Evolutionary conservation across 2,888 invertebrate genomes (phyloP), one percentile per base, ranked within the genome.

Genomic region (Mesochorus sp.): DNA sequence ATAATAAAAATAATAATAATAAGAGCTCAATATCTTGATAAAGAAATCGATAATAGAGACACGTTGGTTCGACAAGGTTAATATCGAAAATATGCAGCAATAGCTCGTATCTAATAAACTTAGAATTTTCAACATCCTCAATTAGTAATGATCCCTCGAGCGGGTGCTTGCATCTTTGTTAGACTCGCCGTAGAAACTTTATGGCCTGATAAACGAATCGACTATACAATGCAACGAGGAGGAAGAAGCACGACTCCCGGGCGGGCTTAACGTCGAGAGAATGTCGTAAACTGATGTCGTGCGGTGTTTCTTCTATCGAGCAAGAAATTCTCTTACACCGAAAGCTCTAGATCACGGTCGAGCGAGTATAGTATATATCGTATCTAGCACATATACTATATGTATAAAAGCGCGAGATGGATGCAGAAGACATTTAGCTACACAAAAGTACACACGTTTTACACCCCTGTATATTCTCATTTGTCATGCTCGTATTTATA

Each of bases 401-500:
- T n/a, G 39, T 12, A n/a, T 12, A 14, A 10, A 3, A 42, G 6
- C 12, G 14, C n/a, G 12, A 26, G 47, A 1, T 39, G 62, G 37
- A 24, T 3, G 68, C 26, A 17, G 57, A 42, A 66, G 44, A 64
- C 21, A 59, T 53, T 55, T 47, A 17, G 62, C 31, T 39, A 70
- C 61, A 44, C 21, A 34, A n/a, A 55, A 31, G 51, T 28, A 61
- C 47, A 68, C 72, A 44, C 64, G 64, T 64, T 78, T 80, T 78
- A 68, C 75, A 70, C 53, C 57, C 67, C 19, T 80, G 53, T 70
- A 77, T 47, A 62, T n/a, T n/a, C 66, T 76, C 61, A 80, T 80
- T 73, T 73, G 76, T 80, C 78, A 76, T 47, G 47, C 59, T 61
- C 19, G 64, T 76, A 73, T 78, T 68, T 67, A 78, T 78, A 66